Evolutionary conservation across 2,113 vertebrate genomes (phyloP).

Genomic region (Scalopus aquaticus): DNA sequence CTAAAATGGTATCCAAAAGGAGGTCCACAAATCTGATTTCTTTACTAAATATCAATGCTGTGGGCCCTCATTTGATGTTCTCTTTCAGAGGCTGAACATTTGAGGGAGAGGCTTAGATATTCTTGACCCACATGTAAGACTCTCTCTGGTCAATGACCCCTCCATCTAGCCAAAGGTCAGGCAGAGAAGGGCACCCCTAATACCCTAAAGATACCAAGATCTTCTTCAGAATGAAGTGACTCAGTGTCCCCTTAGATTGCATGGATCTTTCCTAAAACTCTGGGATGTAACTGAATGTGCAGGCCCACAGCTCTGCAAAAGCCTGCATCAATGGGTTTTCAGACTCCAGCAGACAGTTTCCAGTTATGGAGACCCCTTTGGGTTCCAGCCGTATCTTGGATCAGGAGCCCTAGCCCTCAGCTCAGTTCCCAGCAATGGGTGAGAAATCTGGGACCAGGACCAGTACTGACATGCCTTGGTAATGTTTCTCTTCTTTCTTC

Average conservation of each 20-base stretch:
- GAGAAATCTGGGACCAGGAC: background rate
- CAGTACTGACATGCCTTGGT: background rate
- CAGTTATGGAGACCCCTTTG: background rate
- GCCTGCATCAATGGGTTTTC: background rate
- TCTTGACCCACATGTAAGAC: background rate
- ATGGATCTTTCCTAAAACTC: background rate
- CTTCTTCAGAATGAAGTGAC: background rate
- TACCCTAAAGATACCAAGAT: background rate
- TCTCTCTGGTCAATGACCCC: background rate
- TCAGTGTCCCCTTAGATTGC: background rate
- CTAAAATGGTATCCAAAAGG: slow-evolving; percentile 47
- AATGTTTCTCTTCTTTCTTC: background rate
- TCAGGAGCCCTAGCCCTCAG: background rate
- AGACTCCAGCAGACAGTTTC: background rate
- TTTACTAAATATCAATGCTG: slow-evolving; percentile 27
- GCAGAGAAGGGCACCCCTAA: background rate
- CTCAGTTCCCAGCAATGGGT: background rate
- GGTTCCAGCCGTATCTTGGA: background rate
- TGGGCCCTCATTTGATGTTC: background rate
- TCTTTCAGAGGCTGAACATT: background rate
- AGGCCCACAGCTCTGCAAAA: background rate
- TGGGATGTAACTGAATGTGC: background rate
- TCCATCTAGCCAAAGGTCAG: background rate
- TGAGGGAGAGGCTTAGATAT: background rate
- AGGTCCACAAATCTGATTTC: background rate